A percentile compares a stretch with the other conserved stretches of the same genome.
phyloP scores from a whole-genome alignment of 1,140 invertebrate species.

The Drosophila littoralis region DNA sequence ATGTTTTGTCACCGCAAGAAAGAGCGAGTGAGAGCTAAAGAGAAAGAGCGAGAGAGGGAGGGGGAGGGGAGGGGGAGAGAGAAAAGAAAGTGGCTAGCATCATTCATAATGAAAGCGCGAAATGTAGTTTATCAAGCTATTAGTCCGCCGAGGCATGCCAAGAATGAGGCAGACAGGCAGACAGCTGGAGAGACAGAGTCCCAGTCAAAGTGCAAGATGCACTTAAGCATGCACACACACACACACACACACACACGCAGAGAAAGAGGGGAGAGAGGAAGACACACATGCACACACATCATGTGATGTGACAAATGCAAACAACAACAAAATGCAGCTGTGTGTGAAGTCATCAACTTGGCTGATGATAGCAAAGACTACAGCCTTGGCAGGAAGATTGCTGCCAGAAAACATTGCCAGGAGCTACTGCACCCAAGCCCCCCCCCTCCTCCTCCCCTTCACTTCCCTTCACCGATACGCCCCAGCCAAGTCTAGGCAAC shows the following conservation, averaged over 20 bases:
- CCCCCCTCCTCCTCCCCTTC: not conserved
- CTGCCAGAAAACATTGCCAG: conserved; percentile 30
- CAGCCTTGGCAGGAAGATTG: conserved; percentile 21
- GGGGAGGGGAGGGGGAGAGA: not conserved
- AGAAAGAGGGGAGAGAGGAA: too few relatives aligned
- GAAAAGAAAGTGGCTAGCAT: conserved; percentile 6
- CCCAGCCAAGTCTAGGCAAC: not conserved
- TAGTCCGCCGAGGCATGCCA: conserved; percentile 55
- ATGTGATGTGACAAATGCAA: conserved; percentile 28
- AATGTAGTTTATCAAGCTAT: conserved; percentile 73
- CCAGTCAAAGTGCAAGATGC: conserved; percentile 62
- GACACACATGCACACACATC: conserved; percentile 1
- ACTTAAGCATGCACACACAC: conserved; percentile 45
- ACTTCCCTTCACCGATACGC: not conserved
- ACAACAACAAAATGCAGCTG: conserved; percentile 31
- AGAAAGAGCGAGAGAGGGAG: not conserved
- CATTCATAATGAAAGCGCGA: conserved; percentile 61
- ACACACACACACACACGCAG: conserved; percentile 6
- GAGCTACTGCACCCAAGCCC: not conserved
- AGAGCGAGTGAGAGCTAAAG: not conserved
- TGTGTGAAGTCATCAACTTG: conserved; percentile 56
- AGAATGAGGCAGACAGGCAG: conserved; percentile 28
- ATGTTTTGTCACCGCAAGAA: conserved; percentile 11
- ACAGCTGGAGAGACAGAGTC: conserved; percentile 16
- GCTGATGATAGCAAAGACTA: conserved; percentile 38